Percentiles rank a stretch among this genome's conserved stretches.
These are phyloP conservation scores for Aotus griseimembra DNA, from an alignment of 2,797 vertebrate genomes.

Conservation along the genomic window DNA sequence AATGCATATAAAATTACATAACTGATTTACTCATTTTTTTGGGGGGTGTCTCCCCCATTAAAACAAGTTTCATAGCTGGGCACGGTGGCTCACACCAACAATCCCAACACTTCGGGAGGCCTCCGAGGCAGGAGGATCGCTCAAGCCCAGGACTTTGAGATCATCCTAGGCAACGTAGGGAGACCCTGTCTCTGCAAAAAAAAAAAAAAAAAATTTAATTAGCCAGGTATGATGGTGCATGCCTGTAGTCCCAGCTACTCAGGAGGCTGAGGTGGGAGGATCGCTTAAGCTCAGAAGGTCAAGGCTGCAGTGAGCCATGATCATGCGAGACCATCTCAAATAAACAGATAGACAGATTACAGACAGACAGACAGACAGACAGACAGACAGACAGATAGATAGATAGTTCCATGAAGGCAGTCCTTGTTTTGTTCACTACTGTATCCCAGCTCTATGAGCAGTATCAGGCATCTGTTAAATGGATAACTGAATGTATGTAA, in stretches of 20 bases:
- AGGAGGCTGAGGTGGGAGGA: not conserved
- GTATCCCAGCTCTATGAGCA: not conserved
- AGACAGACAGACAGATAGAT: too few relatives aligned
- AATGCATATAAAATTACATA: not conserved
- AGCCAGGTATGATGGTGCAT: not conserved
- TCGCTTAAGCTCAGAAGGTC: not conserved
- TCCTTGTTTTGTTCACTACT: not conserved
- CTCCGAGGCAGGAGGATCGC: not conserved
- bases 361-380: too few relatives aligned
- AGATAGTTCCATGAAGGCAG: not conserved
- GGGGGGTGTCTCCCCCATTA: not conserved
- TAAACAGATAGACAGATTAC: too few relatives aligned
- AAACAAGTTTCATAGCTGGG: not conserved
- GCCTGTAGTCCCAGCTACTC: not conserved
- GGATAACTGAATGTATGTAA: not conserved
- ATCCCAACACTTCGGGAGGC: not conserved
- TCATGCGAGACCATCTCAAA: not conserved
- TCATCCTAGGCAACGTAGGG: not conserved
- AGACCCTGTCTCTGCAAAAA: not conserved
- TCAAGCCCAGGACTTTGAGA: not conserved
- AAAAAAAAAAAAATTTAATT: not conserved
- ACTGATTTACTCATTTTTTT: not conserved
- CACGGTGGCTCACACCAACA: not conserved
- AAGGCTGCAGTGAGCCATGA: not conserved
- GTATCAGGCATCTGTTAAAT: not conserved